Conservation (phyloP, 1,140 invertebrate genomes). For the Pseudomyrmex pallidus region DNA sequence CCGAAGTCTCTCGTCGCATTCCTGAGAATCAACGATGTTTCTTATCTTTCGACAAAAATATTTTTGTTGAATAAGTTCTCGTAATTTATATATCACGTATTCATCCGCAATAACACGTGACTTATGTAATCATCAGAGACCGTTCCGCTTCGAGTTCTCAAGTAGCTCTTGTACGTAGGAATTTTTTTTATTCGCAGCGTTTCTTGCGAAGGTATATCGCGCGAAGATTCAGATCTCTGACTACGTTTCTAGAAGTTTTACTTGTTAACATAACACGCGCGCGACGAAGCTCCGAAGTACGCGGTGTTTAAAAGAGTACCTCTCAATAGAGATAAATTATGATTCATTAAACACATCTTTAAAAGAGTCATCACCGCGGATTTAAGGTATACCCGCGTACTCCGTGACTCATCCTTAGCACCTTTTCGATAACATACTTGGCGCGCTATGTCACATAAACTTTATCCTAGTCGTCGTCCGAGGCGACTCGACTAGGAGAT, state of each 20-base stretch:
- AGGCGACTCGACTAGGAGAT: background rate
- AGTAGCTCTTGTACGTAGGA: background rate
- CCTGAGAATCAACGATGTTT: background rate
- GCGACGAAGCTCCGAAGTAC: no score
- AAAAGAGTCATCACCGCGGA: background rate
- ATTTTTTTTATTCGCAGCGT: constrained; percentile 4
- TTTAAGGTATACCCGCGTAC: background rate
- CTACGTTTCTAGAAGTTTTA: background rate
- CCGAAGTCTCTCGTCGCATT: no score
- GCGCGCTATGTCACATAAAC: constrained; percentile 1
- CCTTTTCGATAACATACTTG: constrained; percentile 3
- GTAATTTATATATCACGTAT: background rate
- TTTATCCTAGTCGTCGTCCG: background rate
- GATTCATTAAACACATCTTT: background rate
- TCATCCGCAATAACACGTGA: background rate
- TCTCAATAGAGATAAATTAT: background rate
- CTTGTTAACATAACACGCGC: background rate
- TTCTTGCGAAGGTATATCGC: background rate
- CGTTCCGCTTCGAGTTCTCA: background rate
- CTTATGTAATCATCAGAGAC: constrained; percentile 3
- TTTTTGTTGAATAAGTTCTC: background rate
- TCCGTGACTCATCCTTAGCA: background rate
- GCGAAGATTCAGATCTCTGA: background rate
- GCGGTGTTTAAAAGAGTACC: no score
- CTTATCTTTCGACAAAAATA: background rate